phyloP scores from a whole-genome alignment of 2,113 vertebrate species.

The Anhinga anhinga region DNA sequence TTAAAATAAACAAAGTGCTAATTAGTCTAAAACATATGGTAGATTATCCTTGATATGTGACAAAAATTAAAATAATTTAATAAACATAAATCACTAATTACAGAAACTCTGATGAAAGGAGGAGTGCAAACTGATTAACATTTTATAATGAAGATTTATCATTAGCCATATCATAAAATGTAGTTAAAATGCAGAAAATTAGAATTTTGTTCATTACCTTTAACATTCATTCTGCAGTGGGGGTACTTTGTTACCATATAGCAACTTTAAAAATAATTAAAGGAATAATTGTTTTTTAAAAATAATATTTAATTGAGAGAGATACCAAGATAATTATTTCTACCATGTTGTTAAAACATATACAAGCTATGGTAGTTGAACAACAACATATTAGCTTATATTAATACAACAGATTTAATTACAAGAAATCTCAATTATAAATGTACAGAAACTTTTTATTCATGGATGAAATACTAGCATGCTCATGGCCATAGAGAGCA shows the following conservation, averaged over 20 bases:
- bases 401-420: not conserved
- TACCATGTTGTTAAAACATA: not conserved
- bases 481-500: not conserved
- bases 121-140: not conserved
- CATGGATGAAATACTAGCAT: not conserved
- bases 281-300: not conserved
- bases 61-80: slow-evolving; percentile 41
- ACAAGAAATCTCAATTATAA: not conserved
- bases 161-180: not conserved
- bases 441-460: not conserved
- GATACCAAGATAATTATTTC: not conserved
- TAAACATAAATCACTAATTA: slow-evolving; percentile 41
- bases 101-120: not conserved
- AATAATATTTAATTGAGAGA: not conserved
- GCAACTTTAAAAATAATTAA: not conserved
- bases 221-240: not conserved
- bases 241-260: not conserved
- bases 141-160: slow-evolving; percentile 1
- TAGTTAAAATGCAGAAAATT: not conserved
- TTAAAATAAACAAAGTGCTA: slow-evolving; percentile 29
- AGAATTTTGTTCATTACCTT: not conserved
- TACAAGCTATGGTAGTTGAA: not conserved
- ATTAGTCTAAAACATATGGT: slow-evolving; percentile 31
- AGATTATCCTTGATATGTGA: slow-evolving; percentile 15
- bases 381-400: not conserved